These are phyloP conservation scores for Macrosoma leucophasiata DNA, from an alignment of 2,888 invertebrate genomes.

Conservation along the genomic window DNA sequence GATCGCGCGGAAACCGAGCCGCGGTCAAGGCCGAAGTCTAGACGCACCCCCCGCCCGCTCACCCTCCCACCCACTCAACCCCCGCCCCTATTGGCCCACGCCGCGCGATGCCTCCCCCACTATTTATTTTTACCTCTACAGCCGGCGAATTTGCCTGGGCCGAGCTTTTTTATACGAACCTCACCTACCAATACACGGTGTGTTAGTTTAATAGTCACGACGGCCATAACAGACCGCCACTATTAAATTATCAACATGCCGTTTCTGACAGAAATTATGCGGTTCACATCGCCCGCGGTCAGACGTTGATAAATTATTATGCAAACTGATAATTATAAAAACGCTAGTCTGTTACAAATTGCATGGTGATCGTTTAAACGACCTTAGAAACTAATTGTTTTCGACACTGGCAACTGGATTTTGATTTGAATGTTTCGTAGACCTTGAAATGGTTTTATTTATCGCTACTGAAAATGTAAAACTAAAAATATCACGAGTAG, in stretches of 20 bases:
- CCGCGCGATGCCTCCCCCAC: conserved; percentile 33
- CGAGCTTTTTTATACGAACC: conserved; percentile 35
- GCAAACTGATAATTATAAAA: conserved; percentile 19
- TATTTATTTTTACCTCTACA: conserved; percentile 52
- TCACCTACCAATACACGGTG: conserved; percentile 43
- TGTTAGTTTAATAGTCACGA: not conserved
- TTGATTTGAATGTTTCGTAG: not conserved
- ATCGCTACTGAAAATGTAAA: conserved; percentile 4
- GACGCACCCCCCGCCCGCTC: conserved; percentile 49
- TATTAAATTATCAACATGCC: too few relatives aligned
- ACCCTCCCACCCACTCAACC: conserved; percentile 26
- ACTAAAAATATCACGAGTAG: too few relatives aligned
- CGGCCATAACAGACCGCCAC: too few relatives aligned
- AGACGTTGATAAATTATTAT: conserved; percentile 23
- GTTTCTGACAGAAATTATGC: conserved; percentile 10
- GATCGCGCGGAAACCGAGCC: conserved; percentile 65
- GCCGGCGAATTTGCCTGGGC: conserved; percentile 51
- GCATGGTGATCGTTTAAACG: not conserved
- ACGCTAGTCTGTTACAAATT: conserved; percentile 1
- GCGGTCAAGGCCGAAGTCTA: conserved; percentile 72
- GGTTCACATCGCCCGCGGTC: conserved; percentile 15
- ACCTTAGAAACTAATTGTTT: conserved; percentile 1
- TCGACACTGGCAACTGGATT: not conserved
- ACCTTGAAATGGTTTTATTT: not conserved
- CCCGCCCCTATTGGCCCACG: conserved; percentile 28